phyloP scores from a whole-genome alignment of 2,888 invertebrate species.

The Calliopum simillimum region DNA sequence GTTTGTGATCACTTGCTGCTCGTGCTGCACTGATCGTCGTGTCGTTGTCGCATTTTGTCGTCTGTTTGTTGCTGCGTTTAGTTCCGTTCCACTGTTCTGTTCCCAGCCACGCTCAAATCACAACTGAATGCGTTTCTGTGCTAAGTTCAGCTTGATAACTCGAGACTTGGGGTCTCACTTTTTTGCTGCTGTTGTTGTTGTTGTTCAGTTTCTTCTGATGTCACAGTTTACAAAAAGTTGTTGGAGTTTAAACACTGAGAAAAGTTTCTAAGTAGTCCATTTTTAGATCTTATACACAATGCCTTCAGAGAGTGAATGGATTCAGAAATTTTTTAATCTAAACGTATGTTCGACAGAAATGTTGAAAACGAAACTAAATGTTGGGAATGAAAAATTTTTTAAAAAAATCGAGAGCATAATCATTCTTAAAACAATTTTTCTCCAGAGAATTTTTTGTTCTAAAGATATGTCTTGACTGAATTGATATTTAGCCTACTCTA shows the following conservation, averaged over 20 bases:
- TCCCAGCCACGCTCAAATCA: conserved; percentile 58
- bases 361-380: neutral
- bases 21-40: conserved; percentile 7
- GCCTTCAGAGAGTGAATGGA: neutral
- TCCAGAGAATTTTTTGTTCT: too few relatives aligned
- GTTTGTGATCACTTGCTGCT: conserved; percentile 1
- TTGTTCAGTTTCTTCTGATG: conserved; percentile 4
- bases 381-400: neutral
- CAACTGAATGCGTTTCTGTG: conserved; percentile 53
- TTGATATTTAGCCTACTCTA: too few relatives aligned
- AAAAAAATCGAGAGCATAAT: neutral
- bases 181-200: conserved; percentile 15
- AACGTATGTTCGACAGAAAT: too few relatives aligned
- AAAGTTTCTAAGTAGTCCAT: neutral
- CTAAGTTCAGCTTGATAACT: conserved; percentile 28
- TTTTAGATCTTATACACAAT: too few relatives aligned
- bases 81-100: conserved; percentile 47
- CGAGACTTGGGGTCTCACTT: neutral
- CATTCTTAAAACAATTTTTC: too few relatives aligned
- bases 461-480: too few relatives aligned
- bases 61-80: neutral
- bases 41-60: conserved; percentile 20
- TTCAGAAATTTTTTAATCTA: too few relatives aligned
- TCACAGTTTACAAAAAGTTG: neutral
- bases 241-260: conserved; percentile 16